Conservation (phyloP, 2,888 invertebrate species). For the Pollenia amentaria region DNA sequence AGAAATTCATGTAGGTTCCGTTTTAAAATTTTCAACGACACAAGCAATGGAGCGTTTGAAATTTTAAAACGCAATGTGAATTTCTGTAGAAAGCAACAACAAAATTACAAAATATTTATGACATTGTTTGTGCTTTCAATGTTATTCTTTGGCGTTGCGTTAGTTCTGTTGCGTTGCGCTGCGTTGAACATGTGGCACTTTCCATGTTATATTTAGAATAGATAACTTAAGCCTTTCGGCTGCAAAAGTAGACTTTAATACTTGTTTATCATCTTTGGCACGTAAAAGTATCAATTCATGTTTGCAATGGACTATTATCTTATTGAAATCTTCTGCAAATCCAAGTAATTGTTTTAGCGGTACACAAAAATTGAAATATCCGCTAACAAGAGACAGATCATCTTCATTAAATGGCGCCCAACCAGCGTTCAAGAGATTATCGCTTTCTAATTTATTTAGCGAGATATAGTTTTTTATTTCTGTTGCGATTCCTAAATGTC, state of each 20-base stretch:
- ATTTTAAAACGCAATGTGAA: no score
- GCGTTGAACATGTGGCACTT: constrained; percentile 67
- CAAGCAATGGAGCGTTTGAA: no score
- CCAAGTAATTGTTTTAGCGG: constrained; percentile 80
- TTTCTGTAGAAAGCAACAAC: constrained; percentile 62
- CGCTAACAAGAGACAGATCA: constrained; percentile 75
- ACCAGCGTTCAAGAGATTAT: constrained; percentile 67
- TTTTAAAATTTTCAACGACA: no score
- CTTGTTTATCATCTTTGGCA: constrained; percentile 42
- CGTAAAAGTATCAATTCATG: constrained; percentile 78
- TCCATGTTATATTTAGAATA: constrained; percentile 66
- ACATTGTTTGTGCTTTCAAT: no score
- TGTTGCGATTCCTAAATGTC: constrained; percentile 77
- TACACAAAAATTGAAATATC: constrained; percentile 76
- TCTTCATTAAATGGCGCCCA: constrained; percentile 50
- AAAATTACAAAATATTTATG: no score
- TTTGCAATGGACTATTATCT: constrained; percentile 81
- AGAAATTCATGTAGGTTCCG: no score
- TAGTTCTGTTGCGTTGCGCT: no score
- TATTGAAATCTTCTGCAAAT: constrained; percentile 76
- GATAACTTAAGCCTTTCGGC: background rate
- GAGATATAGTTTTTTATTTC: constrained; percentile 77
- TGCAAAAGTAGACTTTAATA: constrained; percentile 14
- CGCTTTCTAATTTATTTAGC: constrained; percentile 73
- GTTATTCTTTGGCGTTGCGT: no score